Evolutionary conservation across 53 echinoderm and acorn worm species (phyloP).

Genomic region (Antedon mediterranea): DNA sequence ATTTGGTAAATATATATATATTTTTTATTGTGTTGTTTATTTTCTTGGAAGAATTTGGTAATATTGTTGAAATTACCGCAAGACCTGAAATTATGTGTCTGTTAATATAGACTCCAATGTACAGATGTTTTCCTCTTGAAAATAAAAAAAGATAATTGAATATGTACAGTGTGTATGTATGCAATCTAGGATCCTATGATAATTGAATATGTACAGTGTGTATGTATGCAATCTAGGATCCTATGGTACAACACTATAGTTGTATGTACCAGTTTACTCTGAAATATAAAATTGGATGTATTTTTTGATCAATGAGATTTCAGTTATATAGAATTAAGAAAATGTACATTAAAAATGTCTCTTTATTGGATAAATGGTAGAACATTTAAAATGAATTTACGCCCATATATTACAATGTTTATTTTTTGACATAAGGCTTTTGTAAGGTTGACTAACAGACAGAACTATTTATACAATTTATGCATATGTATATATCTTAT

Average conservation of each 20-base stretch:
- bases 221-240: not conserved
- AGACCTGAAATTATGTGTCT: not conserved
- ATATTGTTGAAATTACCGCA: too few relatives aligned
- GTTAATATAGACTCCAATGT: not conserved
- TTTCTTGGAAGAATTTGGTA: too few relatives aligned
- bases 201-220: too few relatives aligned
- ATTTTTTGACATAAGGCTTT: not conserved
- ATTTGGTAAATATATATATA: too few relatives aligned
- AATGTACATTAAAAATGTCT: not conserved
- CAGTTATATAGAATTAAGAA: not conserved
- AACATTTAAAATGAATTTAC: not conserved
- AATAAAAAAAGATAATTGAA: not conserved
- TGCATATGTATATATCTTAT: too few relatives aligned
- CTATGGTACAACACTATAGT: not conserved
- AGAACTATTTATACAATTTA: too few relatives aligned
- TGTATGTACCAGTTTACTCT: not conserved
- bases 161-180: too few relatives aligned
- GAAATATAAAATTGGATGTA: not conserved
- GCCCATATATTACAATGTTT: not conserved
- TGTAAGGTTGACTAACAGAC: too few relatives aligned
- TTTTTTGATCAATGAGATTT: not conserved
- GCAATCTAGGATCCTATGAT: not conserved
- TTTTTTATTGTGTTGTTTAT: too few relatives aligned
- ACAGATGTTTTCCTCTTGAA: not conserved
- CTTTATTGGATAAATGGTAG: not conserved